A percentile compares a stretch with the other conserved stretches of the same genome.
phyloP scores from a whole-genome alignment of 2,888 invertebrate genomes.

The Neoitamus cyanurus region DNA sequence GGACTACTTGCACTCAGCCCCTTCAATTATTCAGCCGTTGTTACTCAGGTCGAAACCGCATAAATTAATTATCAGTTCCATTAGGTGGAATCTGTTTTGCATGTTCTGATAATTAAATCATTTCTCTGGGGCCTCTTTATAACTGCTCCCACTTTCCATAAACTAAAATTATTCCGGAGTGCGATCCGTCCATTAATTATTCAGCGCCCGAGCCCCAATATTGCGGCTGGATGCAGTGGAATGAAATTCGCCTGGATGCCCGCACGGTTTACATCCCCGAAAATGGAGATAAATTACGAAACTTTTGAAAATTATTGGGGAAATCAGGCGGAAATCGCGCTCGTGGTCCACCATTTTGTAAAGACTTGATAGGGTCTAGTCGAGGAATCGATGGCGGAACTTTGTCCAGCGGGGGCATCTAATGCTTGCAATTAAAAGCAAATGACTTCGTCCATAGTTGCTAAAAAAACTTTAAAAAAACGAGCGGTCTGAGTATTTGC shows the following conservation, averaged over 20 bases:
- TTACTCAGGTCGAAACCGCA: slow-evolving; percentile 29
- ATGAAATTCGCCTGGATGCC: neutral
- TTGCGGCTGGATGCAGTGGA: slow-evolving; percentile 3
- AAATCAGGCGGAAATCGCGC: neutral
- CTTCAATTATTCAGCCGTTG: slow-evolving; percentile 22
- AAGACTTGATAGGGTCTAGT: neutral
- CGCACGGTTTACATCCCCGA: slow-evolving; percentile 1
- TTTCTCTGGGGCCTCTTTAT: slow-evolving; percentile 37
- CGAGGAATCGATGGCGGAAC: neutral
- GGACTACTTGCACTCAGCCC: neutral
- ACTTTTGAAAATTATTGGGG: neutral
- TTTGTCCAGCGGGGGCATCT: neutral
- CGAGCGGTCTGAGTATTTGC: neutral
- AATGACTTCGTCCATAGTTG: neutral
- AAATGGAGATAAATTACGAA: slow-evolving; percentile 13
- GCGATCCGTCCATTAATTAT: slow-evolving; percentile 35
- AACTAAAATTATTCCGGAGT: slow-evolving; percentile 40
- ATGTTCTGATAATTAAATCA: slow-evolving; percentile 45
- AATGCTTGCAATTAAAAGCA: neutral
- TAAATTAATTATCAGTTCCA: slow-evolving; percentile 46
- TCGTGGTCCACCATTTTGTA: neutral
- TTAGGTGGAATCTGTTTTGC: slow-evolving; percentile 44
- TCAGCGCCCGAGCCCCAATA: neutral
- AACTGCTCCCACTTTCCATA: slow-evolving; percentile 31
- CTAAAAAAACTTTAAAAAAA: neutral